Evolutionary conservation across 2,888 invertebrate genomes (phyloP), one percentile per base, ranked within the genome.

Genomic region (Teleogryllus oceanicus): DNA sequence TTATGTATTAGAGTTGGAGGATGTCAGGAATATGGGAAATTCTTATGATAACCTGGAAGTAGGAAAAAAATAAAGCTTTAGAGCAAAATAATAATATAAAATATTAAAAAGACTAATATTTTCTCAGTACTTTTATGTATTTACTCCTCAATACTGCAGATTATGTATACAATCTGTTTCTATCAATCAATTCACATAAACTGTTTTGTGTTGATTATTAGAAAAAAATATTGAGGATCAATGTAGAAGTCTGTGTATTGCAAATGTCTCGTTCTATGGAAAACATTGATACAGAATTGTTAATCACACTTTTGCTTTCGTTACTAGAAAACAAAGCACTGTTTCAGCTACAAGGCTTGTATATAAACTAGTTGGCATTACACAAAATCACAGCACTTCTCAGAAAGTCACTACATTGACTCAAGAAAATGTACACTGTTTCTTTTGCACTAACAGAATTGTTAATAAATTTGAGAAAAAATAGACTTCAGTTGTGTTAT

Each of bases 91-190:
- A 37, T 37, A 37, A 37, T 37, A 37, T 5, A 37, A 37, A 37
- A 8, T 37, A 37, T 37, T 37, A 37, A 37, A 37, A 37, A 37
- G 37, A 37, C 37, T 37, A 62, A 62, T 16, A 13, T 13, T 62
- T 62, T 62, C n/a, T 62, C 62, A 62, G n/a, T n/a, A 62, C n/a
- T 62, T 62, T 62, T n/a, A 62, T 62, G 62, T 62, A 62, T 62
- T 62, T 62, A 13, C 13, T 62, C n/a, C 62, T 62, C 62, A 13
- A 13, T 62, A n/a, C 5, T 62, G 16, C n/a, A n/a, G 62, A 62
- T 62, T 13, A 62, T 62, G 62, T 62, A 62, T n/a, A 62, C 62
- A 62, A 18, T 62, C 62, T 62, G 62, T 62, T 62, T 62, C 62
- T 62, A 62, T 18, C 24, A 62, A 62, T 18, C 62, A 62, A 62